phyloP scores from a whole-genome alignment of 2,888 invertebrate species.

The Coremacera marginata region DNA sequence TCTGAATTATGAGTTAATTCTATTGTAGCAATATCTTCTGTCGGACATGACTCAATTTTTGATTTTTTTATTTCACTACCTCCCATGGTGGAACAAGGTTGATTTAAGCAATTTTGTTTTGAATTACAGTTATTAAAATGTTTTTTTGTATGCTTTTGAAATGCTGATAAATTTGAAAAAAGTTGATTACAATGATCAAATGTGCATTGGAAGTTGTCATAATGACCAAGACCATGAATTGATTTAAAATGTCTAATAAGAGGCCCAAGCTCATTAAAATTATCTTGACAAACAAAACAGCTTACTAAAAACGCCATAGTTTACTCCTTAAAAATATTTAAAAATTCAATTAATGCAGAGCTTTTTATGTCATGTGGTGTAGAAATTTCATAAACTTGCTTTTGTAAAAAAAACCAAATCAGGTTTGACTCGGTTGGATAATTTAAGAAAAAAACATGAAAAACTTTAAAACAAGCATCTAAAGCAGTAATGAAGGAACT shows the following conservation, averaged over 20 bases:
- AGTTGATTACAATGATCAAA: slow-evolving; percentile 17
- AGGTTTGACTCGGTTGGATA: too few species aligned
- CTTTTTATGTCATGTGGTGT: neutral
- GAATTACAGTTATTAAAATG: slow-evolving; percentile 7
- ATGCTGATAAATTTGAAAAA: slow-evolving; percentile 28
- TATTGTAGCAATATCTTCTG: slow-evolving; percentile 20
- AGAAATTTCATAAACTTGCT: neutral
- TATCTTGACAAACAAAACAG: too few species aligned
- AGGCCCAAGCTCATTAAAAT: too few species aligned
- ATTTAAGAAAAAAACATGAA: too few species aligned
- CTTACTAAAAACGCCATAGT: neutral
- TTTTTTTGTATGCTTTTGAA: slow-evolving; percentile 28
- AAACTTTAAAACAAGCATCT: too few species aligned
- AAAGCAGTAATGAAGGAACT: too few species aligned
- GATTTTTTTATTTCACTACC: slow-evolving; percentile 8
- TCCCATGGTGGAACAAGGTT: neutral
- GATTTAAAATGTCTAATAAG: slow-evolving; percentile 25
- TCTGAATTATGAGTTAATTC: neutral
- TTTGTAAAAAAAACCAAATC: neutral
- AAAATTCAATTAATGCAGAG: neutral
- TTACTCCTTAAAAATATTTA: too few species aligned
- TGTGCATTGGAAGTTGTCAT: slow-evolving; percentile 14
- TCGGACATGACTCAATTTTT: slow-evolving; percentile 15
- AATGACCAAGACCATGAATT: slow-evolving; percentile 22
- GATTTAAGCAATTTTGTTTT: neutral